These are phyloP conservation scores for Scortum barcoo DNA, from an alignment of 2,113 vertebrate species.

Conservation along the genomic window DNA sequence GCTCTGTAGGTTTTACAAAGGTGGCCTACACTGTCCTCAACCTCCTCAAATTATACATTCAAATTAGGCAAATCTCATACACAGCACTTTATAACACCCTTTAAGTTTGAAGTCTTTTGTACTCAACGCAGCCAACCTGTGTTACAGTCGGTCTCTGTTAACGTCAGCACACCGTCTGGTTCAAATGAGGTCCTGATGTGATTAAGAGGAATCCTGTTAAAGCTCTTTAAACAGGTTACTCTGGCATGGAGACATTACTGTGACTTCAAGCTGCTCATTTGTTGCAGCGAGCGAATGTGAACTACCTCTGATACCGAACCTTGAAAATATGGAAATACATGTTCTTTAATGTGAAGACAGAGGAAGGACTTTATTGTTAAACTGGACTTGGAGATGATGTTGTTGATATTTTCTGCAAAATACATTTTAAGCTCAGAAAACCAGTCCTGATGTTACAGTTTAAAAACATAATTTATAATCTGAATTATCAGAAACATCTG, in stretches of 20 bases:
- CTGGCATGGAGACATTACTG: not conserved
- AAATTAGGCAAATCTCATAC: not conserved
- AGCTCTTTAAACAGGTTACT: not conserved
- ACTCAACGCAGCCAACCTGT: not conserved
- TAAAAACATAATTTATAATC: not conserved
- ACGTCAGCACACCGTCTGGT: not conserved
- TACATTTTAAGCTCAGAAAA: not conserved
- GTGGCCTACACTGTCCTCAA: not conserved
- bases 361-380: no score
- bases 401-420: not conserved
- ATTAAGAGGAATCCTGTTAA: conserved; percentile 18
- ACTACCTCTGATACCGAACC: not conserved
- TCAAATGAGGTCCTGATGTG: not conserved
- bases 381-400: no score
- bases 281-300: not conserved
- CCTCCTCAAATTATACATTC: not conserved
- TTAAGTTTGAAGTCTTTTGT: not conserved
- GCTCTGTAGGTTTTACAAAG: not conserved
- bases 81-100: not conserved
- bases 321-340: not conserved
- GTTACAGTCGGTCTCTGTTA: not conserved
- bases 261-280: not conserved
- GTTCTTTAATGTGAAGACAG: no score
- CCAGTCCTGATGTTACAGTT: not conserved
- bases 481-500: not conserved